phyloP scores from a whole-genome alignment of 2,113 vertebrate species.

The Narcine bancroftii region DNA sequence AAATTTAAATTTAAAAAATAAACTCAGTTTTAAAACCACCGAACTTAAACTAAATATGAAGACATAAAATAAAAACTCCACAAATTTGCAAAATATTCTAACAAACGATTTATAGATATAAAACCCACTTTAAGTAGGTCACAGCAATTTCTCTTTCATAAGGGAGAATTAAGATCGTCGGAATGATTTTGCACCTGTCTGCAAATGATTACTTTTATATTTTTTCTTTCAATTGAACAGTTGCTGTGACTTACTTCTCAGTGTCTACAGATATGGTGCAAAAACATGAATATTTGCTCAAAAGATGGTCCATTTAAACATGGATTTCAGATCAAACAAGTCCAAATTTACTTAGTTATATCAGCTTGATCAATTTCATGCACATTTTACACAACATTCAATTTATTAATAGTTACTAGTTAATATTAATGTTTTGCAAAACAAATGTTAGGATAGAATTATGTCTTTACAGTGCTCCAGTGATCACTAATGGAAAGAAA shows the following conservation, averaged over 20 bases:
- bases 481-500: neutral
- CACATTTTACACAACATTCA: neutral
- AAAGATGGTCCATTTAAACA: slow-evolving; percentile 75
- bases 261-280: neutral
- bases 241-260: slow-evolving; percentile 7
- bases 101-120: slow-evolving; percentile 56
- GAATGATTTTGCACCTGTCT: neutral
- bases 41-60: slow-evolving; percentile 44
- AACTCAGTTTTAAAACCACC: neutral
- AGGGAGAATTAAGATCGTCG: neutral
- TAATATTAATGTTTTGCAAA: neutral
- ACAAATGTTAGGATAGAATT: neutral
- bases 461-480: no score
- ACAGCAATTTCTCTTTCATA: neutral
- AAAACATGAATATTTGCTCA: slow-evolving; percentile 53
- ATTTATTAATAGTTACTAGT: neutral
- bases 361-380: neutral
- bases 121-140: neutral
- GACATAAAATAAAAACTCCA: slow-evolving; percentile 47
- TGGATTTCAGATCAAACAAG: slow-evolving; percentile 49
- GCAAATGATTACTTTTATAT: neutral
- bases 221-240: neutral
- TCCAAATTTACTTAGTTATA: neutral
- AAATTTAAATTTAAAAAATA: neutral
- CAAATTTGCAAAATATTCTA: slow-evolving; percentile 51